A percentile compares a stretch with the other conserved stretches of the same genome.
These are phyloP conservation scores for Actinia tenebrosa DNA, from an alignment of 64 coral and sea anemone species.

Conservation along the genomic window DNA sequence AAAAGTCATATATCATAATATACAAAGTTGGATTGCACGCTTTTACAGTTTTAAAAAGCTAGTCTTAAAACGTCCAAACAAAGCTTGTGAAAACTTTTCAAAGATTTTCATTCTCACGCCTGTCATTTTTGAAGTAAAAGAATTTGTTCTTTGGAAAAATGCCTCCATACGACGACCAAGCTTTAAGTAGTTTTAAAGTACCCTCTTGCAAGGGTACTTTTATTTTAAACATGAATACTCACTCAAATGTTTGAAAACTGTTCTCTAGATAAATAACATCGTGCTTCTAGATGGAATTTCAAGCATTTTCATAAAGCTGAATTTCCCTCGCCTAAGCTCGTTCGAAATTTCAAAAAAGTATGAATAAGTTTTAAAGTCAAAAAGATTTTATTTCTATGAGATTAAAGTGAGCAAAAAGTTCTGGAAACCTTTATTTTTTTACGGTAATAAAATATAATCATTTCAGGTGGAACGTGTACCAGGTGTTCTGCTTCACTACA, in stretches of 20 bases:
- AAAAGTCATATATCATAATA: background rate
- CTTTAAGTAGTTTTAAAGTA: background rate
- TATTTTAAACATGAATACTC: no score
- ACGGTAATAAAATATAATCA: background rate
- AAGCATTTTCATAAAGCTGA: no score
- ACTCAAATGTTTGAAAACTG: no score
- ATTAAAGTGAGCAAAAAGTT: background rate
- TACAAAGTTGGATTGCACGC: background rate
- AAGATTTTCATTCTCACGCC: background rate
- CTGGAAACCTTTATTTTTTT: background rate
- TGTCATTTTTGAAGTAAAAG: background rate
- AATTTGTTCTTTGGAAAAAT: background rate
- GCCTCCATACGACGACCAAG: background rate
- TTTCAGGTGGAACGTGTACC: background rate
- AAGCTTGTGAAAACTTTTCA: background rate
- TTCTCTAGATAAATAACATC: no score
- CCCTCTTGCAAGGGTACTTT: background rate
- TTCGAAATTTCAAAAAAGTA: no score
- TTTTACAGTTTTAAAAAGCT: background rate
- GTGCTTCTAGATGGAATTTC: no score
- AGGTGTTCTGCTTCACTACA: background rate
- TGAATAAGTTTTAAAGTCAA: no score
- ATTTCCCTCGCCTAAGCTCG: no score
- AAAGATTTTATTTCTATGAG: no score
- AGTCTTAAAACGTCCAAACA: background rate